A percentile compares a stretch with the other conserved stretches of the same genome.
Conservation (phyloP, 35 echinoderm and acorn worm species). For the Ophiothrix spiculata region DNA sequence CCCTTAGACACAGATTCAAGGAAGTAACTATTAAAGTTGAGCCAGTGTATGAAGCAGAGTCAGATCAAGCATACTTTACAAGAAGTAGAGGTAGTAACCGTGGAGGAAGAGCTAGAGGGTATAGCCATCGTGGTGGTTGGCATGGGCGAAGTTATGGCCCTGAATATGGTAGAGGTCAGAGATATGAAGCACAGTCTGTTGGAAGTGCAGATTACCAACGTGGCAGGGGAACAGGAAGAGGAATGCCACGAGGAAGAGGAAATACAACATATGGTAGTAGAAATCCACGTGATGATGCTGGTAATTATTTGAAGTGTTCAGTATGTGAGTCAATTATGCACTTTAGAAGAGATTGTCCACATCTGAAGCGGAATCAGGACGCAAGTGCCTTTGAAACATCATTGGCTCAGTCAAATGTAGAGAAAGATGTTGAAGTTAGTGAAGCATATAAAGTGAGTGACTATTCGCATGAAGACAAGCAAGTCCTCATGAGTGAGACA, state of each 20-base stretch:
- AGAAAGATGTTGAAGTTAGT: constrained; percentile 15
- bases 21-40: constrained; percentile 1
- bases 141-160: constrained; percentile 2
- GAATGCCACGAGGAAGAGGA: not conserved
- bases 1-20: constrained; percentile 9
- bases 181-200: constrained; percentile 11
- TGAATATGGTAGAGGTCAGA: constrained; percentile 23
- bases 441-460: constrained; percentile 26
- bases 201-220: constrained; percentile 1
- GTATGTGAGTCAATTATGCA: constrained; percentile 15
- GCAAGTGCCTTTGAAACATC: constrained; percentile 2
- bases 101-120: constrained; percentile 4
- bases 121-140: constrained; percentile 7
- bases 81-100: constrained; percentile 1
- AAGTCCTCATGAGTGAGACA: constrained; percentile 20
- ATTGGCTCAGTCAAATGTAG: not conserved
- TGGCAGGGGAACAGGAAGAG: not conserved
- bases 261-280: constrained; percentile 16
- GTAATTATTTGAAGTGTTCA: constrained; percentile 2
- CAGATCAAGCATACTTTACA: constrained; percentile 29
- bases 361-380: constrained; percentile 10
- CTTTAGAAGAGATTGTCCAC: constrained; percentile 6
- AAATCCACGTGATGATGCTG: not conserved
- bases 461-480: constrained; percentile 27
- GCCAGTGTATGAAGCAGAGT: constrained; percentile 3